These are phyloP conservation scores for Anthopleura sola DNA, from an alignment of 64 coral and sea anemone genomes.

Conservation along the genomic window DNA sequence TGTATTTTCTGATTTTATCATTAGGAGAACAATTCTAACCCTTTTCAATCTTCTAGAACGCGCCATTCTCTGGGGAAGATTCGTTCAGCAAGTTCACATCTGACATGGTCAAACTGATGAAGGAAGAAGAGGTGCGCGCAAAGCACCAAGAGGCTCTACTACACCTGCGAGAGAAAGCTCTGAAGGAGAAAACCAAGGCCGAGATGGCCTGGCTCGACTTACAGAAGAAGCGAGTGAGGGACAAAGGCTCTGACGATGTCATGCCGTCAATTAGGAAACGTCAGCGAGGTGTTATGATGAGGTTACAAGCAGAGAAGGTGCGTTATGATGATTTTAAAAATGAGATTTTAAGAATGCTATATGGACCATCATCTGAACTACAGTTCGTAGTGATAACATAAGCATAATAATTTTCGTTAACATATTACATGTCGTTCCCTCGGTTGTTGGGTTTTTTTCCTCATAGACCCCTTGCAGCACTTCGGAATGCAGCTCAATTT, in stretches of 20 bases:
- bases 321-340: background rate
- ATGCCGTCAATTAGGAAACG: constrained; percentile 95
- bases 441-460: too few relatives aligned
- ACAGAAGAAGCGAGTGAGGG: constrained; percentile 80
- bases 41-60: background rate
- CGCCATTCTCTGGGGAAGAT: constrained; percentile 90
- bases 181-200: constrained; percentile 97
- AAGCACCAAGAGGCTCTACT: constrained; percentile 90
- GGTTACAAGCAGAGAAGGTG: constrained; percentile 84
- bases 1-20: too few relatives aligned
- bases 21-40: background rate
- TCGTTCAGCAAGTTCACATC: constrained; percentile 95
- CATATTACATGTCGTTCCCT: too few relatives aligned
- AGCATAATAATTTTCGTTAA: too few relatives aligned
- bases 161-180: constrained; percentile 84
- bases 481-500: too few relatives aligned
- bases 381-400: too few relatives aligned
- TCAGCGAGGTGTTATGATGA: constrained; percentile 89
- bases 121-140: constrained; percentile 86
- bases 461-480: too few relatives aligned
- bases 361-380: too few relatives aligned
- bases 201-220: constrained; percentile 92
- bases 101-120: constrained; percentile 95
- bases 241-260: constrained; percentile 91
- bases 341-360: too few relatives aligned